phyloP scores from a whole-genome alignment of 2,888 invertebrate genomes.

The Agrochola litura region DNA sequence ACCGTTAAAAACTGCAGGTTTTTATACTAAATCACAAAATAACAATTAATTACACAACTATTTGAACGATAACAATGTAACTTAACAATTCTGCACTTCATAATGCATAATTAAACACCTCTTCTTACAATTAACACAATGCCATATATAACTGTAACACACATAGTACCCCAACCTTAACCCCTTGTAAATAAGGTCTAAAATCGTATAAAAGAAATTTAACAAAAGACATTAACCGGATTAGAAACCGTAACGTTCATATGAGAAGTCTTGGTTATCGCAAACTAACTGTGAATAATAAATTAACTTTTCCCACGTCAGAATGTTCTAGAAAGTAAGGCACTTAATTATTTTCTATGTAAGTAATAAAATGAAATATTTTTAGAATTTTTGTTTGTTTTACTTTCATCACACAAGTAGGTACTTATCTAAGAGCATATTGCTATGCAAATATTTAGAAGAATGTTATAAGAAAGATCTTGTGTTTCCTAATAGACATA shows the following conservation, averaged over 20 bases:
- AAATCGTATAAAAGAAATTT: slow-evolving; percentile 39
- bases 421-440: not conserved
- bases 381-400: slow-evolving; percentile 19
- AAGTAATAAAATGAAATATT: slow-evolving; percentile 39
- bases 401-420: slow-evolving; percentile 7
- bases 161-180: slow-evolving; percentile 20
- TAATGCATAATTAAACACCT: slow-evolving; percentile 27
- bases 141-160: slow-evolving; percentile 7
- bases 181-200: not conserved
- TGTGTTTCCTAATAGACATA: not conserved
- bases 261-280: slow-evolving; percentile 60
- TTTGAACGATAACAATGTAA: slow-evolving; percentile 11
- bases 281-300: slow-evolving; percentile 62
- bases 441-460: not conserved
- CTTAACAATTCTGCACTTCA: slow-evolving; percentile 19
- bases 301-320: slow-evolving; percentile 66
- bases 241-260: slow-evolving; percentile 77
- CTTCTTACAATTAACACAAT: slow-evolving; percentile 26
- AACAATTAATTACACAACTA: slow-evolving; percentile 18
- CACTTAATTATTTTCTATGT: slow-evolving; percentile 48
- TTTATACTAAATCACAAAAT: not conserved
- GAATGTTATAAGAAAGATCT: not conserved
- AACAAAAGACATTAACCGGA: slow-evolving; percentile 69
- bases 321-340: slow-evolving; percentile 70
- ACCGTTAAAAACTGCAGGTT: not conserved